phyloP scores from a whole-genome alignment of 2,888 invertebrate species.

The Polyploca ridens region DNA sequence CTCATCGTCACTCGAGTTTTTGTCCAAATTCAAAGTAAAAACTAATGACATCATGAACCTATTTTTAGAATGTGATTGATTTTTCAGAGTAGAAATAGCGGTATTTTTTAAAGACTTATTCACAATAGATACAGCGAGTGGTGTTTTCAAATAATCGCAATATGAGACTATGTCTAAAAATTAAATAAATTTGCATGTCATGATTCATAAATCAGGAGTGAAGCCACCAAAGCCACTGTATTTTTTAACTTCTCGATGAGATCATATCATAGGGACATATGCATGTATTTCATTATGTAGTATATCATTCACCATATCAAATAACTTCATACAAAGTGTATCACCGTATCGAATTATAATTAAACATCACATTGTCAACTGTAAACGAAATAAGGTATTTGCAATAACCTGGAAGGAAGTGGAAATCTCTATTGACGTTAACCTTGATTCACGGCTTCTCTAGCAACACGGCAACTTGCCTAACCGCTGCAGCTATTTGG shows the following conservation, averaged over 20 bases:
- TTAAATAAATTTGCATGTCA: background rate
- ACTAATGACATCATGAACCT: background rate
- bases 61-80: background rate
- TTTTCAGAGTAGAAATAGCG: background rate
- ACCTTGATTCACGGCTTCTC: slow-evolving; percentile 23
- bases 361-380: background rate
- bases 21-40: background rate
- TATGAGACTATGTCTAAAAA: background rate
- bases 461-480: slow-evolving; percentile 21
- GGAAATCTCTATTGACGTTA: slow-evolving; percentile 19
- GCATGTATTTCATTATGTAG: no score
- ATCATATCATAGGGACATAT: background rate
- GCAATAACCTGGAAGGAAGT: slow-evolving; percentile 17
- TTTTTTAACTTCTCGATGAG: background rate
- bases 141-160: background rate
- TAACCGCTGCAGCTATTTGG: slow-evolving; percentile 21
- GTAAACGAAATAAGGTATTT: slow-evolving; percentile 8
- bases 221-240: no score
- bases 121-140: background rate
- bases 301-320: no score
- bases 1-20: background rate
- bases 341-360: background rate
- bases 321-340: background rate
- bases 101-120: background rate
- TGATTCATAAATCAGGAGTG: no score